These are phyloP conservation scores for Sipha flava DNA, from an alignment of 1,140 invertebrate genomes.

Conservation along the genomic window DNA sequence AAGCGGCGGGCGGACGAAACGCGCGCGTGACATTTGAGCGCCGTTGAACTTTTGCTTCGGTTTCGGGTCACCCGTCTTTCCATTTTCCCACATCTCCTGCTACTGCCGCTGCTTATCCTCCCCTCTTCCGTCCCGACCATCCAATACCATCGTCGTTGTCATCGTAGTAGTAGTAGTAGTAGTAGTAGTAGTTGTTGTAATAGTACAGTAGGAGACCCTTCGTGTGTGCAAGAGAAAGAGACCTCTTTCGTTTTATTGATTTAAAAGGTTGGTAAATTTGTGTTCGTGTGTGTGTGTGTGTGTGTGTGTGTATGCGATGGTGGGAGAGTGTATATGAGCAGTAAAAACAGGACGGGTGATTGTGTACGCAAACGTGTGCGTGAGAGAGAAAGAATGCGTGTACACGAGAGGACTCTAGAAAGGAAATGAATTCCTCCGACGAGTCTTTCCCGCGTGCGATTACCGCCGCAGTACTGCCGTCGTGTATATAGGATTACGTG, in stretches of 20 bases:
- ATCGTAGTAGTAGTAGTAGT: neutral
- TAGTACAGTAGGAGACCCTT: neutral
- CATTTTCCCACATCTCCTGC: neutral
- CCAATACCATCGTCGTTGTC: neutral
- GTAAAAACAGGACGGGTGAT: neutral
- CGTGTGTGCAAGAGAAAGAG: neutral
- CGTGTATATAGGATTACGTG: neutral
- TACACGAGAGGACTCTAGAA: neutral
- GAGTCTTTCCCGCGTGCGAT: neutral
- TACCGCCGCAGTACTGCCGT: neutral
- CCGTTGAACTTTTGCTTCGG: conserved; percentile 23
- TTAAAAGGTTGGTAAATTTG: neutral
- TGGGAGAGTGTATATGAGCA: neutral
- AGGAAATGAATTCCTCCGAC: conserved; percentile 2
- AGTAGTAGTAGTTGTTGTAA: too few relatives aligned
- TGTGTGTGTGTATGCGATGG: neutral
- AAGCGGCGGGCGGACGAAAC: neutral
- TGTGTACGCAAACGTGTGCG: neutral
- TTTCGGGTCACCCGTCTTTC: conserved; percentile 17
- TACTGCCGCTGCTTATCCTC: neutral
- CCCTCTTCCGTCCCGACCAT: neutral
- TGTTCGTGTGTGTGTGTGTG: neutral
- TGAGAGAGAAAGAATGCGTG: neutral
- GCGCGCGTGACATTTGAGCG: conserved; percentile 27
- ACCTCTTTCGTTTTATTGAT: conserved; percentile 15